Evolutionary conservation across 2,888 invertebrate species (phyloP), one percentile per base, ranked within the genome.

Genomic region (Mythimna impura): DNA sequence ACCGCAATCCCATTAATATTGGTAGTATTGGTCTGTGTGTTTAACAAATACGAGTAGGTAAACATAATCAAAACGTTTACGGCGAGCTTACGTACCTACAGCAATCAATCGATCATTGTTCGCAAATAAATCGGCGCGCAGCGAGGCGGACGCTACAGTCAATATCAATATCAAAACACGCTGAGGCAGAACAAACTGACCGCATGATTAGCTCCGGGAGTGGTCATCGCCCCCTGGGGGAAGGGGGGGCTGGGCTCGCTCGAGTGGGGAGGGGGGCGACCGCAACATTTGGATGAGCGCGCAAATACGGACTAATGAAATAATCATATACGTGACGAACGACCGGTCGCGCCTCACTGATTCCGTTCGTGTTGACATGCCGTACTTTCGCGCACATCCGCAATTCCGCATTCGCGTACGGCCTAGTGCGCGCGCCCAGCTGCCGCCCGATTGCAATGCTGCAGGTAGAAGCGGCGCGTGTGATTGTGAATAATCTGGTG

Each of bases 111-210:
- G 94, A 95, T 95, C 95, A 95, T 95, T 95, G 96, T 95, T 95
- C 93, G 95, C 95, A 95, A 95, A 96, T 95, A 95, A 96, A 95
- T 96, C 95, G 94, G 93, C 88, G 91, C 93, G 95, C 95, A 94
- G 91, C 93, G 94, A 94, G 92, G 93, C 95, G 95, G 92, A 90
- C 92, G 92, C 92, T 94, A 92, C 94, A 93, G 94, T 95, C 95
- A 95, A 95, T 96, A 96, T 96, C 95, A 94, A 96, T 96, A 96
- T 95, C 96, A 95, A 95, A 96, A 96, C 95, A 96, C 94, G 96
- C 95, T 95, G 96, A 95, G 95, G 95, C 95, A 95, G 95, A 95
- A 94, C 96, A 96, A 96, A 95, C 96, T 95, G 95, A 95, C 96
- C 96, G 95, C 96, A 94, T 96, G 96, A 96, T 96, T 96, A 96